phyloP scores from a whole-genome alignment of 2,888 invertebrate genomes.

The Apomyelois bistriatella region DNA sequence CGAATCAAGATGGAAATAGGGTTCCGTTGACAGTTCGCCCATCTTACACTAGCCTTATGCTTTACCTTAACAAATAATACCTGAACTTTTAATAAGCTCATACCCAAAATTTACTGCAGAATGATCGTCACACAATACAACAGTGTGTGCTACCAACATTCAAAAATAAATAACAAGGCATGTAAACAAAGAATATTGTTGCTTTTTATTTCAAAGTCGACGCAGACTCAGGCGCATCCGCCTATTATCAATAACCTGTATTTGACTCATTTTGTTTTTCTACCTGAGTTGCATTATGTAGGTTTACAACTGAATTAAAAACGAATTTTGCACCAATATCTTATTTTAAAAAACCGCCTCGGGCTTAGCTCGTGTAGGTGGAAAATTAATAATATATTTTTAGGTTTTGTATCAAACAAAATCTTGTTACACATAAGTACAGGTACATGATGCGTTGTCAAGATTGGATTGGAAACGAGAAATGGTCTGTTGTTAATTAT shows the following conservation, averaged over 20 bases:
- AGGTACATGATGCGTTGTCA: too few relatives aligned
- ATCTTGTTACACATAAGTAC: not conserved
- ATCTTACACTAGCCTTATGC: too few relatives aligned
- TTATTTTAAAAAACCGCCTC: conserved; percentile 1
- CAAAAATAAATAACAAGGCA: conserved; percentile 9
- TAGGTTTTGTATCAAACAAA: not conserved
- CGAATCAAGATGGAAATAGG: too few relatives aligned
- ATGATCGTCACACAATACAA: not conserved
- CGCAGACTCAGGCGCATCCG: not conserved
- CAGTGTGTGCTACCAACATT: not conserved
- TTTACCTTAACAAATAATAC: too few relatives aligned
- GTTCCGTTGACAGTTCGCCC: too few relatives aligned
- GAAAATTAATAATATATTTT: not conserved
- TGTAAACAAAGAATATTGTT: conserved; percentile 9
- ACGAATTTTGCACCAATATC: conserved; percentile 2
- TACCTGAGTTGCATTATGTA: not conserved
- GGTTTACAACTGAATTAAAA: conserved; percentile 1
- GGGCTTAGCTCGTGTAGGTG: conserved; percentile 5
- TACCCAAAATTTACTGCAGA: not conserved
- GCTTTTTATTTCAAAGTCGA: conserved; percentile 3
- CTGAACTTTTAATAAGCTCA: too few relatives aligned
- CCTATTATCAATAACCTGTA: conserved; percentile 3
- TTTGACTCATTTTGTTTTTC: conserved; percentile 1
- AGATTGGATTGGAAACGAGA: too few relatives aligned
- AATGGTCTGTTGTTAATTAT: too few relatives aligned